Base-by-base conservation (phyloP, 2,888 invertebrate genomes). In the Megastigmus dorsalis region DNA sequence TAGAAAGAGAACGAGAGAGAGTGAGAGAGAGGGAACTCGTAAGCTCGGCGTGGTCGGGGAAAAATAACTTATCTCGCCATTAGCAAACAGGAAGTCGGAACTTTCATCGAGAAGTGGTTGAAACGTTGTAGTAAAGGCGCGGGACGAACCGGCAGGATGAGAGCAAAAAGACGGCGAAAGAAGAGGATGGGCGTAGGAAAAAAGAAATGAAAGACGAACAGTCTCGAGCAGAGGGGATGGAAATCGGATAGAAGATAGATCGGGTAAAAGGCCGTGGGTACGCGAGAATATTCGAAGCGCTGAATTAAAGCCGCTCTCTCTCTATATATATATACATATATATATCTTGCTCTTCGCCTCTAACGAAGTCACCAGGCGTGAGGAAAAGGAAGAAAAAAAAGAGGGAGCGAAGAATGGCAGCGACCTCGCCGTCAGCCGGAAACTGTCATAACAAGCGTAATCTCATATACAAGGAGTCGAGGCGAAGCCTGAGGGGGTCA, bases 371-470 rank as follows among this genome's bases (percentile, higher is more conserved):
- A 84, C 82, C 75, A 73, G n/a, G 67, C 50, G 62, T 3, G 26
- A 10, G 18, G 15, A 26, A 41, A 30, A 41, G 50, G 38, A 28
- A n/a, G n/a, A n/a, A n/a, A n/a, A n/a, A n/a, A n/a, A n/a, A n/a
- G n/a, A n/a, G n/a, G 15, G 7, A 66, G 65, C 66, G 68, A 71
- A 76, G 69, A 75, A 77, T 20, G 38, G 3, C 1, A 18, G 62
- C 59, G 41, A 15, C 50, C 9, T n/a, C n/a, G 30, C 10, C 65
- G 15, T 66, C 54, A 78, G 77, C 78, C 74, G 82, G 78, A 83
- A 83, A 82, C 83, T 81, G 81, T 80, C 82, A 83, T 84, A 85
- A 85, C 84, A 83, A 85, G 84, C 82, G 82, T 85, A 84, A 85
- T 84, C 84, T 84, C 80, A 80, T 84, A 82, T 80, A 83, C 30